A percentile compares a stretch with the other conserved stretches of the same genome.
Conservation (phyloP, 64 coral and sea anemone species). For the Dendrophyllia cribrosa region DNA sequence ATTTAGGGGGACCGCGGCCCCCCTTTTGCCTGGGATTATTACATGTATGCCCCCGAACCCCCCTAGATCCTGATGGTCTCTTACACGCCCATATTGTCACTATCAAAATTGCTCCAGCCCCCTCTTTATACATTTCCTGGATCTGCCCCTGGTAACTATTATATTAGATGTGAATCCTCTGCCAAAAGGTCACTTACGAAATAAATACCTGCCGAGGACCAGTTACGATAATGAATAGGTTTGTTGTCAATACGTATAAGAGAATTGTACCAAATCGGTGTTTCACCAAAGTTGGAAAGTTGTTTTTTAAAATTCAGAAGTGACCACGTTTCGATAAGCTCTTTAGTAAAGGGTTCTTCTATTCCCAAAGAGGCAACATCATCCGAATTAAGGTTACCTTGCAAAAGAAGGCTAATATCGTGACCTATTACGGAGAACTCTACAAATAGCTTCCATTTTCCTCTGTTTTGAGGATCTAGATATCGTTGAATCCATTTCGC, state of each 20-base stretch:
- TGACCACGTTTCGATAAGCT: constrained; percentile 1
- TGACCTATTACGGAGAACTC: not conserved
- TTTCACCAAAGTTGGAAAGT: not conserved
- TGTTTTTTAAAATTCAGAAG: not conserved
- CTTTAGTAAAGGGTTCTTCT: not conserved
- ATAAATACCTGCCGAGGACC: not conserved
- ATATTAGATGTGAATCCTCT: not conserved
- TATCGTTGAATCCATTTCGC: not conserved
- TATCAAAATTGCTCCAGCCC: too few species aligned
- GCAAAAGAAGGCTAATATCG: not conserved
- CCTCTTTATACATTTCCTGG: too few species aligned
- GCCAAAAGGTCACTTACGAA: not conserved
- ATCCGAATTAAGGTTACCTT: not conserved
- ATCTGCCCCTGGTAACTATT: too few species aligned
- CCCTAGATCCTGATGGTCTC: too few species aligned
- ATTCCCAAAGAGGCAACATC: not conserved
- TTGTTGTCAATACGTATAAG: not conserved
- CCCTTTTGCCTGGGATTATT: too few species aligned
- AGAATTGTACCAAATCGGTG: not conserved
- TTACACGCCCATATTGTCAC: too few species aligned
- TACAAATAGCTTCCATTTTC: not conserved
- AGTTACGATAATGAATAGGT: not conserved
- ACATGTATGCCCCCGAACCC: too few species aligned
- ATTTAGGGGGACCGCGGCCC: too few species aligned
- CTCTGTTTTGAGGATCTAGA: not conserved